Conservation (phyloP, 2,888 invertebrate species). For the Cheilosia vernalis region DNA sequence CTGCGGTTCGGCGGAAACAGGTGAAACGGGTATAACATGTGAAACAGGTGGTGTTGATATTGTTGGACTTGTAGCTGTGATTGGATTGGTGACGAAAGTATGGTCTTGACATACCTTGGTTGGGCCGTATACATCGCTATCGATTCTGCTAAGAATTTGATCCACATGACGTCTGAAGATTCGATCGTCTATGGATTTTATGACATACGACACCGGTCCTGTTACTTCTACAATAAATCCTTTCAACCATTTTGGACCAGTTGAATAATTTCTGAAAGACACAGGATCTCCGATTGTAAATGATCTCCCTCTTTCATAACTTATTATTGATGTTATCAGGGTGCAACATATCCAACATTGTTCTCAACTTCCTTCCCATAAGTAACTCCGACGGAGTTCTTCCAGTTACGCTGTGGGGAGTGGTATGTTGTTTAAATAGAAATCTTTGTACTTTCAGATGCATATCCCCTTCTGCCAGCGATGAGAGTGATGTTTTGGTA, state of each 20-base stretch:
- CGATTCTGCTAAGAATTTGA: background rate
- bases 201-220: background rate
- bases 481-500: no score
- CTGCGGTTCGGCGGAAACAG: no score
- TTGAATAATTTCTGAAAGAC: background rate
- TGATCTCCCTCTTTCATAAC: background rate
- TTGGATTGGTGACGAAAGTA: background rate
- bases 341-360: no score
- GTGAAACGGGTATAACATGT: no score
- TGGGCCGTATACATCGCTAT: background rate
- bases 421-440: no score
- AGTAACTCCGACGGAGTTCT: no score
- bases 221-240: background rate
- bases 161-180: background rate
- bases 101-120: background rate
- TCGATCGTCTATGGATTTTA: conserved; percentile 1
- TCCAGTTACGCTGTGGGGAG: no score
- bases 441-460: no score
- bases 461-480: no score
- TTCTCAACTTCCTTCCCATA: no score
- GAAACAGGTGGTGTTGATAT: no score
- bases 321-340: no score
- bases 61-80: background rate
- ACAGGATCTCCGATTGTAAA: background rate
- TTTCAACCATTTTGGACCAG: conserved; percentile 3